These are phyloP conservation scores for Polyommatus icarus DNA, from an alignment of 2,888 invertebrate genomes.

Conservation along the genomic window DNA sequence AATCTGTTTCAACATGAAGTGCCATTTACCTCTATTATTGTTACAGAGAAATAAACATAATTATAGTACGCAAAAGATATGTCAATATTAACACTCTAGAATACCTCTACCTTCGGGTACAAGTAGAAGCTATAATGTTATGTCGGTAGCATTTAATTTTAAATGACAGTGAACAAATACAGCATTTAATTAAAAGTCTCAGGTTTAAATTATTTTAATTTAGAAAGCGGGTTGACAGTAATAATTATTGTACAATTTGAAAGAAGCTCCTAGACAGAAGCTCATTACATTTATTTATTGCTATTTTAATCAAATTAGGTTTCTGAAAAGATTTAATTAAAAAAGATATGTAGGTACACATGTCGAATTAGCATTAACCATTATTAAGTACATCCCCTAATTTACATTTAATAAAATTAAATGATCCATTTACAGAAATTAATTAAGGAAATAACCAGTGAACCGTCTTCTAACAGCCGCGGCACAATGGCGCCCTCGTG, in stretches of 20 bases:
- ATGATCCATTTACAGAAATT: conserved; percentile 79
- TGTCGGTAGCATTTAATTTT: neutral
- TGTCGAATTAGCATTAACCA: conserved; percentile 23
- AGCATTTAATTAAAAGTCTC: neutral
- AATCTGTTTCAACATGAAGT: neutral
- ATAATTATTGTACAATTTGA: neutral
- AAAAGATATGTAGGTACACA: neutral
- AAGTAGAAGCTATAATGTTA: neutral
- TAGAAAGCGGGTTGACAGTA: neutral
- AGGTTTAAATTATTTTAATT: neutral
- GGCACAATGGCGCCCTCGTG: conserved; percentile 49
- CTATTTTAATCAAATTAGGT: neutral
- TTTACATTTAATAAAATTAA: conserved; percentile 80
- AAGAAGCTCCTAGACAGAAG: neutral
- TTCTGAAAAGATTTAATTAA: neutral
- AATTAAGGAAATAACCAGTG: conserved; percentile 77
- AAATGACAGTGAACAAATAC: too few species aligned
- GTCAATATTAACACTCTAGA: neutral
- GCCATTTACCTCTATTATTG: neutral
- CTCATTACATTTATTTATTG: conserved; percentile 6
- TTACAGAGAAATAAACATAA: conserved; percentile 6
- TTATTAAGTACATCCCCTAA: conserved; percentile 54
- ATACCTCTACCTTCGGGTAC: neutral
- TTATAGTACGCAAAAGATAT: neutral
- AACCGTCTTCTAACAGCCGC: conserved; percentile 67